phyloP scores from a whole-genome alignment of 2,113 vertebrate genomes.

The Pituophis catenifer region DNA sequence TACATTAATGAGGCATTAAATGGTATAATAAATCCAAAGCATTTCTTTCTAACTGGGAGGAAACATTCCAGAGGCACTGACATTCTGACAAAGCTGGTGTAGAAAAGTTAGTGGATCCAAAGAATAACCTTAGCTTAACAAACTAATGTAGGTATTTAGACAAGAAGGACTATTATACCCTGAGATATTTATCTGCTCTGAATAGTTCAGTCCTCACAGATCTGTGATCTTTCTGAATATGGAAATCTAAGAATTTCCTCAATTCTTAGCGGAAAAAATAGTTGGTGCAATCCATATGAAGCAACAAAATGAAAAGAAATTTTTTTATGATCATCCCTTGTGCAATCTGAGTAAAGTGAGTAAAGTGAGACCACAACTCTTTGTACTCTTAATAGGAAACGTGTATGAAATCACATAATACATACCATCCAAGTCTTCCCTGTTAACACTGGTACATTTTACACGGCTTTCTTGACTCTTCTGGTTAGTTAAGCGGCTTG shows the following conservation, averaged over 20 bases:
- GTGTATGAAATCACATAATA: neutral
- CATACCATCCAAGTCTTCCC: conserved; percentile 50
- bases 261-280: neutral
- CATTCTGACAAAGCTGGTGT: neutral
- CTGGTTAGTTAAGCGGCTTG: conserved; percentile 68
- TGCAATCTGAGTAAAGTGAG: neutral
- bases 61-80: neutral
- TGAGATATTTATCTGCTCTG: neutral
- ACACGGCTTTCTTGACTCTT: conserved; percentile 70
- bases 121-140: neutral
- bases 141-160: neutral
- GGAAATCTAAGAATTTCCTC: neutral
- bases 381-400: neutral
- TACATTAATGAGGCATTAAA: neutral
- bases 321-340: neutral
- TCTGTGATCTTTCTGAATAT: neutral
- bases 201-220: neutral
- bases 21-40: neutral
- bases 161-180: neutral
- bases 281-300: neutral
- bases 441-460: conserved; percentile 63
- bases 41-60: neutral
- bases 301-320: neutral
- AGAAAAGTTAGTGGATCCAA: neutral
- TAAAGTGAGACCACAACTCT: neutral